Percentiles rank a stretch among this genome's conserved stretches.
Evolutionary conservation across 2,113 vertebrate species (phyloP).

Genomic region (Craseonycteris thonglongyai): DNA sequence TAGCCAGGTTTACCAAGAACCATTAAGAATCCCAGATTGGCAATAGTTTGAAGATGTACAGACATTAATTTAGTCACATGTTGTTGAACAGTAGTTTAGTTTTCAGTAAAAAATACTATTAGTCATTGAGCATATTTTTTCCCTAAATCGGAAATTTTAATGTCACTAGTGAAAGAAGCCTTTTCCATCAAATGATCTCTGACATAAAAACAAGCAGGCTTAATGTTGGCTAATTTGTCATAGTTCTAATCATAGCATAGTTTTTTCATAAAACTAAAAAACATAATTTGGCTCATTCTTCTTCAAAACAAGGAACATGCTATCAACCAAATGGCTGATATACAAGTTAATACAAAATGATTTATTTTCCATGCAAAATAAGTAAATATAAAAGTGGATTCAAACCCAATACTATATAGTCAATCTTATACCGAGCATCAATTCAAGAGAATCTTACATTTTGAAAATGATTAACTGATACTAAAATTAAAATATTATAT

Average conservation of each 20-base stretch:
- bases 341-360: background rate
- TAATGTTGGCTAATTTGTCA: background rate
- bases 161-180: background rate
- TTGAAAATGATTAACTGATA: constrained; percentile 11
- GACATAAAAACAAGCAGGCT: constrained; percentile 18
- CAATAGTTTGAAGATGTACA: background rate
- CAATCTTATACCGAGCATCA: background rate
- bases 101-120: constrained; percentile 6
- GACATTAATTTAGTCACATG: background rate
- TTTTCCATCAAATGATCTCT: background rate
- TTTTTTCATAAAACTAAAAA: constrained; percentile 27
- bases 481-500: background rate
- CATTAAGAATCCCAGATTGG: background rate
- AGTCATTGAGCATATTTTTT: background rate
- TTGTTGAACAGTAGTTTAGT: background rate
- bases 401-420: background rate
- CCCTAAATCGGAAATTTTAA: constrained; percentile 53
- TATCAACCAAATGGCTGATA: background rate
- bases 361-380: background rate
- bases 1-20: background rate
- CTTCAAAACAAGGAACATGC: constrained; percentile 42
- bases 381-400: background rate
- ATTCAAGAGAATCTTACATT: background rate
- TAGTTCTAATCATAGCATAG: background rate
- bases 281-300: constrained; percentile 17